Evolutionary conservation across 2,113 vertebrate species (phyloP), one percentile per base, ranked within the genome.

Genomic region (Eurystomus gularis): DNA sequence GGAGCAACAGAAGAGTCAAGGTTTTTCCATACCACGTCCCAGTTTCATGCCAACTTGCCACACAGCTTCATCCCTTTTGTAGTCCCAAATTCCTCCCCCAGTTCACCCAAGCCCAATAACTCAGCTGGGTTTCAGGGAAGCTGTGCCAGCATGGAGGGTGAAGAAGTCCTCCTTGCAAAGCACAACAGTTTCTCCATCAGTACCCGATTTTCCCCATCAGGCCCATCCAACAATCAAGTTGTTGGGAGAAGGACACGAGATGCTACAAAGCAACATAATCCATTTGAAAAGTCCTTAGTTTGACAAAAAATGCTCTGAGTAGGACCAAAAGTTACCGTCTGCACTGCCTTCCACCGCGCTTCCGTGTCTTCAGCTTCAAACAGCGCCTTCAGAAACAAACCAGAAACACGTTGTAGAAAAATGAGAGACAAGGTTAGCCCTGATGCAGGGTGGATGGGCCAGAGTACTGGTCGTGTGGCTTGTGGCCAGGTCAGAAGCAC

Each of bases 311-410:
- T 8, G 8, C 10, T 71, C 5, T 40, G 24, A 82, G 28, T 8
- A 48, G 28, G 23, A 78, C 39, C n/a, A 17, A 24, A 52, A 28
- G 6, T 98, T 98, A 98, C 97, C 97, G 77, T 94, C 46, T 81
- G 94, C 68, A 97, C 91, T 3, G 42, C 87, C 44, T 96, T 94
- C 79, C 3, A 52, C 44, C 96, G 89, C 1, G 0, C 58, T 60
- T 88, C 88, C 0, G 86, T 60, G 62, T 95, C 89, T 69, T 95
- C 93, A 31, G 25, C 72, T 58, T 98, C 93, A 83, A 98, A 93
- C 55, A 98, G 96, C 4, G 25, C 96, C 97, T 97, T 76, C 29
- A 44, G 89, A 80, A 66, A 76, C 70, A 82, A 80, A 93, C 4
- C 65, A 95, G 55, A 90, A 73, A 86, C 5, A 81, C 58, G 9